Conservation (phyloP, 1,140 invertebrate species). For the Coptotermes formosanus region DNA sequence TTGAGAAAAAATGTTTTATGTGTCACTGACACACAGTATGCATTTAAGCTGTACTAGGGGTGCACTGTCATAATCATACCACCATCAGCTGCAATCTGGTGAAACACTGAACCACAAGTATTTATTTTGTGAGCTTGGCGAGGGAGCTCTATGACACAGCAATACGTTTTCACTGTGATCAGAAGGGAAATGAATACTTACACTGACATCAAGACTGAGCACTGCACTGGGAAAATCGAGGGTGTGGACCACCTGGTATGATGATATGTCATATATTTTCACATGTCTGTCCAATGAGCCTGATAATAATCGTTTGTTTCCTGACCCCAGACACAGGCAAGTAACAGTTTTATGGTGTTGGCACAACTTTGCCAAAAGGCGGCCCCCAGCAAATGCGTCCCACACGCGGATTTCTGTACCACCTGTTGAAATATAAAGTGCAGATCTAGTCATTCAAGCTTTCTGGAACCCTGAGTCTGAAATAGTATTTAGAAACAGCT, state of each 20-base stretch:
- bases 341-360: conserved; percentile 95
- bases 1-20: no score
- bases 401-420: conserved; percentile 91
- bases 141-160: no score
- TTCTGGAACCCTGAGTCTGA: no score
- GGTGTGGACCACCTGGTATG: conserved; percentile 84
- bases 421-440: conserved; percentile 51
- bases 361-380: conserved; percentile 73
- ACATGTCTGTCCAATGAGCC: conserved; percentile 91
- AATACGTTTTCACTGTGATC: not conserved
- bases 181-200: conserved; percentile 48
- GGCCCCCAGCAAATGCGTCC: conserved; percentile 86
- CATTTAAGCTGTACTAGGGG: no score
- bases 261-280: conserved; percentile 88
- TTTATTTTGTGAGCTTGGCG: no score
- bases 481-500: not conserved
- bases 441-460: not conserved
- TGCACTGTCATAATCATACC: no score
- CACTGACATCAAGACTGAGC: conserved; percentile 77
- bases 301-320: conserved; percentile 80
- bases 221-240: conserved; percentile 89
- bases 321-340: conserved; percentile 71
- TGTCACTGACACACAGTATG: no score
- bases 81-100: no score
- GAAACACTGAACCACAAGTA: no score